These are phyloP conservation scores for Eleginops maclovinus DNA, from an alignment of 2,113 vertebrate species.

Conservation along the genomic window DNA sequence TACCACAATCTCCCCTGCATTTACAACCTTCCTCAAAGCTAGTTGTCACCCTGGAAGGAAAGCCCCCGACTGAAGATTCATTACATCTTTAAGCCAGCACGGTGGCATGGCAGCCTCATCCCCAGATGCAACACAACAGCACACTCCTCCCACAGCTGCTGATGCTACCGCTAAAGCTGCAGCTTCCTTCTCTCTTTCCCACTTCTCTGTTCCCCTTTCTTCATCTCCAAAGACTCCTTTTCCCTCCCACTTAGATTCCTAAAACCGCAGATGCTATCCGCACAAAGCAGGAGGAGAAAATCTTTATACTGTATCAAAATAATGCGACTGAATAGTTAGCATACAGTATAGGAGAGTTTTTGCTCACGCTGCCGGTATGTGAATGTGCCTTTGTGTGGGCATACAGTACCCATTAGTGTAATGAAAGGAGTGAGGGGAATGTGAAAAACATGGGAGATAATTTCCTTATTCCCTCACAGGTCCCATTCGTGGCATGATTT, in stretches of 20 bases:
- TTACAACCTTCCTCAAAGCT: constrained; percentile 99
- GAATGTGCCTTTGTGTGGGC: constrained; percentile 27
- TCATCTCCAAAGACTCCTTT: constrained; percentile 46
- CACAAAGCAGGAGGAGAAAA: constrained; percentile 32
- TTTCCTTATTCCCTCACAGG: constrained; percentile 25
- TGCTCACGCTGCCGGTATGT: not conserved
- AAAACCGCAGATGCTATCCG: constrained; percentile 54
- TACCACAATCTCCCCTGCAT: constrained; percentile 98
- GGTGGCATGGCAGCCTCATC: constrained; percentile 86
- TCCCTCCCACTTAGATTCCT: constrained; percentile 61
- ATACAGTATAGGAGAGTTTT: constrained; percentile 12
- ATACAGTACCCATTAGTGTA: not conserved
- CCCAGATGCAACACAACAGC: constrained; percentile 80
- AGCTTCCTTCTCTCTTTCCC: constrained; percentile 69
- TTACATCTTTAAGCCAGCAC: constrained; percentile 93
- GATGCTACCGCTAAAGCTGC: constrained; percentile 73
- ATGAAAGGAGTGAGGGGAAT: constrained; percentile 36
- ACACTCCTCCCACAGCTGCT: constrained; percentile 81
- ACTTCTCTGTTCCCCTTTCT: constrained; percentile 58
- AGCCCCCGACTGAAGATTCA: constrained; percentile 91
- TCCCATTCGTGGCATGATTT: constrained; percentile 70
- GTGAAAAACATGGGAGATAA: constrained; percentile 23
- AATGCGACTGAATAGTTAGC: constrained; percentile 19
- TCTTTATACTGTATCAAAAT: constrained; percentile 29
- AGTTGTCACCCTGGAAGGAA: constrained; percentile 92